Conservation (phyloP, 2,113 vertebrate genomes). For the Anolis sagrei region DNA sequence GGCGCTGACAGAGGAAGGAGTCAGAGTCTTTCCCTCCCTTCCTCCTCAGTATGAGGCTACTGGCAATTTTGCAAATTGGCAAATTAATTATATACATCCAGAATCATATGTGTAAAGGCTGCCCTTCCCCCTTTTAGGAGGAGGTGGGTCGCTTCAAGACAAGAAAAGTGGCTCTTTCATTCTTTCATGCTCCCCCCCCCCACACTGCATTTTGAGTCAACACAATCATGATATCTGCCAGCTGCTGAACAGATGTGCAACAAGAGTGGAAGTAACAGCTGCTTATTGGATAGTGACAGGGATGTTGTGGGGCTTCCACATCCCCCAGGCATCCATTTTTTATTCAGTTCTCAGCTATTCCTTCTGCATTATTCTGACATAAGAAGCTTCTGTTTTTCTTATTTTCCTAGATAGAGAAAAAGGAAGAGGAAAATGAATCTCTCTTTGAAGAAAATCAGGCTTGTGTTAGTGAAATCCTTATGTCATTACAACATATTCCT, state of each 20-base stretch:
- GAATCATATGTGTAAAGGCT: background rate
- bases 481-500: background rate
- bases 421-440: background rate
- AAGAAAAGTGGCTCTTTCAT: background rate
- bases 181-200: conserved; percentile 1
- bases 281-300: background rate
- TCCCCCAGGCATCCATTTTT: background rate
- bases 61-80: background rate
- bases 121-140: background rate
- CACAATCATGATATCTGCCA: conserved; percentile 17
- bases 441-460: background rate
- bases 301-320: background rate
- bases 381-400: background rate
- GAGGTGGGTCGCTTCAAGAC: conserved; percentile 19
- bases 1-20: conserved; percentile 58
- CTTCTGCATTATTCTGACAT: background rate
- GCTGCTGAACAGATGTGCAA: conserved; percentile 16
- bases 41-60: background rate
- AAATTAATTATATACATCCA: conserved; percentile 22
- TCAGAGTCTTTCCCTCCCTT: conserved; percentile 22
- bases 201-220: conserved; percentile 5
- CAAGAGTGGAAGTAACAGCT: conserved; percentile 17
- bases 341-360: background rate
- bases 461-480: background rate
- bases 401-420: background rate